Evolutionary conservation across 2,888 invertebrate genomes (phyloP).

Genomic region (Strigamia transsilvanica): DNA sequence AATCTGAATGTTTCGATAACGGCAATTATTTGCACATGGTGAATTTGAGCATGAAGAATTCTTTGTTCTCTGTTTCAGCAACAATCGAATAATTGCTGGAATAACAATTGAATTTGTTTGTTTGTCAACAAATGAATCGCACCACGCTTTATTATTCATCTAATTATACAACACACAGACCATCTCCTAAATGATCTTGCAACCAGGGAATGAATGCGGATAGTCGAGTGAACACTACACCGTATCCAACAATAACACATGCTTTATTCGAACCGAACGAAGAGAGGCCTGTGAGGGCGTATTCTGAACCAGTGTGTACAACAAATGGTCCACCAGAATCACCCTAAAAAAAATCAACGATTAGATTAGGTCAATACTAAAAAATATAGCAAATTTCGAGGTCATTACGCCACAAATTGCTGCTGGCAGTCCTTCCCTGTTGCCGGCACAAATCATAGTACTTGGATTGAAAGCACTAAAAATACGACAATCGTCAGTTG

Average conservation of each 20-base stretch:
- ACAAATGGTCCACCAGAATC: constrained; percentile 37
- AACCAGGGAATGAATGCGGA: background rate
- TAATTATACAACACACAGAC: background rate
- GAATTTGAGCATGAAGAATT: no score
- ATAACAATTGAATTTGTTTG: no score
- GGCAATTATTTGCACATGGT: no score
- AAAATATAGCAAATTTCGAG: no score
- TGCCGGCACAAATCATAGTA: constrained; percentile 11
- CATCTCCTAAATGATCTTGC: background rate
- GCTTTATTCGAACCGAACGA: background rate
- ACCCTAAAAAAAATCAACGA: background rate
- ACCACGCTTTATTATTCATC: background rate
- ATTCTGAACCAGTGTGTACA: background rate
- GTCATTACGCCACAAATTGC: background rate
- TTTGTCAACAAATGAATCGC: no score
- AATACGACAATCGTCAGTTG: background rate
- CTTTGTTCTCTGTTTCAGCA: no score
- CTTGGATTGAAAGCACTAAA: constrained; percentile 3
- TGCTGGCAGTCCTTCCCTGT: background rate
- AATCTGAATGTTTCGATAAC: no score
- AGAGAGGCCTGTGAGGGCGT: background rate
- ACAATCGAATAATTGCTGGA: no score
- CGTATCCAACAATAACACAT: constrained; percentile 6
- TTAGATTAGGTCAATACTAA: no score
- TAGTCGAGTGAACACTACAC: background rate